Evolutionary conservation across 2,113 vertebrate genomes (phyloP).

Genomic region (Microtus ochrogaster): DNA sequence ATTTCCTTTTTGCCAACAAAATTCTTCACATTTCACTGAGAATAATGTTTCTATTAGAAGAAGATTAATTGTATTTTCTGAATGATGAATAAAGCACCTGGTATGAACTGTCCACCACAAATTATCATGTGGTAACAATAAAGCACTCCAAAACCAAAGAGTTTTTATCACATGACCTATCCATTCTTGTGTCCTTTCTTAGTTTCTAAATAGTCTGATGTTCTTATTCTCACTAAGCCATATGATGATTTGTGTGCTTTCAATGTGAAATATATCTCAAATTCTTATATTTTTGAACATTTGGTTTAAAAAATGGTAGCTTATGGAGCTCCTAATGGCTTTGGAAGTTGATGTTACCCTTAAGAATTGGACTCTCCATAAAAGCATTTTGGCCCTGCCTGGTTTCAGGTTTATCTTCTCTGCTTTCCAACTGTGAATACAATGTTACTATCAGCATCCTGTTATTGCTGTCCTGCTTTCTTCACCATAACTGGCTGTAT

Average conservation of each 20-base stretch:
- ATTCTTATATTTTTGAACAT: not conserved
- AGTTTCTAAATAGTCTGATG: not conserved
- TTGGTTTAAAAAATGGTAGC: not conserved
- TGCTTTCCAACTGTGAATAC: not conserved
- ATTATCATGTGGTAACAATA: not conserved
- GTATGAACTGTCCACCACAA: not conserved
- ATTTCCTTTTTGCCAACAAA: constrained; percentile 14
- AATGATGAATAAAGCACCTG: not conserved
- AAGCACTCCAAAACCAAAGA: not conserved
- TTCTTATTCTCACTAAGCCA: not conserved
- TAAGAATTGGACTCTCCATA: not conserved
- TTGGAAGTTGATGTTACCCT: not conserved
- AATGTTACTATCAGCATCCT: not conserved
- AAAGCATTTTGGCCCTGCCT: not conserved
- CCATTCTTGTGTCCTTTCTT: not conserved
- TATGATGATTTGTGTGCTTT: not conserved
- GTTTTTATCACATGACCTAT: not conserved
- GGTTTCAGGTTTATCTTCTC: not conserved
- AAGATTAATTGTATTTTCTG: constrained; percentile 25
- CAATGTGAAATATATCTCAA: not conserved
- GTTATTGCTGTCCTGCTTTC: not conserved
- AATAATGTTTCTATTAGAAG: not conserved
- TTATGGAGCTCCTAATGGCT: not conserved
- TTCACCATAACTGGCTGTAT: not conserved
- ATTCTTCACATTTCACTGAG: not conserved